phyloP scores from a whole-genome alignment of 1,140 invertebrate species.

The Probaryconus sp. region DNA sequence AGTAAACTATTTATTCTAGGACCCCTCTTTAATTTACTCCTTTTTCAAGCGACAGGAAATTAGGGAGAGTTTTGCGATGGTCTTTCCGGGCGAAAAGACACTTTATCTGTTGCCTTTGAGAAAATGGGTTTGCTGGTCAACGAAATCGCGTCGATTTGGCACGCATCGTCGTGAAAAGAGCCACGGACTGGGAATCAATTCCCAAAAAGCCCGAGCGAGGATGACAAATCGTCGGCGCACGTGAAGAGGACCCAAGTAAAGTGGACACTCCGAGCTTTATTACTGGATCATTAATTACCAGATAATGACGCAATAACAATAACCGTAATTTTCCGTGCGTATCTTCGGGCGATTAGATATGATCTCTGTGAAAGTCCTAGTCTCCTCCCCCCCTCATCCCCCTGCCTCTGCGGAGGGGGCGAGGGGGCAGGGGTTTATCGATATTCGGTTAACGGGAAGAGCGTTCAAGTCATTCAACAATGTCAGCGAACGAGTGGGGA shows the following conservation, averaged over 20 bases:
- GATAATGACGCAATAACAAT: conserved; percentile 59
- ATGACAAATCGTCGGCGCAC: conserved; percentile 53
- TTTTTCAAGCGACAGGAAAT: too few species aligned
- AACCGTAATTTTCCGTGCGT: conserved; percentile 49
- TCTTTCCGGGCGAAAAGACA: conserved; percentile 21
- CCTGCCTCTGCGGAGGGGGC: too few species aligned
- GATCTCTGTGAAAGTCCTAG: conserved; percentile 25
- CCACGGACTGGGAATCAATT: conserved; percentile 49
- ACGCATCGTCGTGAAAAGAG: conserved; percentile 50
- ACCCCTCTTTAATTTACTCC: too few species aligned
- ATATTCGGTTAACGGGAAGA: conserved; percentile 63
- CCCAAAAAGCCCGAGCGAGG: conserved; percentile 35
- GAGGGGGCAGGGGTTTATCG: too few species aligned
- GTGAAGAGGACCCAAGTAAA: conserved; percentile 44
- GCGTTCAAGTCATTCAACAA: conserved; percentile 75
- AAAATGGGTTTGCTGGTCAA: conserved; percentile 51
- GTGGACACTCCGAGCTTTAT: conserved; percentile 57
- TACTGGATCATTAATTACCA: conserved; percentile 54
- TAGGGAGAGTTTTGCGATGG: too few species aligned
- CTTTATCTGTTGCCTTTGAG: conserved; percentile 18
- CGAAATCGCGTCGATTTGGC: conserved; percentile 53
- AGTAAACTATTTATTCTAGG: too few species aligned
- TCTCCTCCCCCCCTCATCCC: too few species aligned
- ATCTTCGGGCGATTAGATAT: conserved; percentile 56
- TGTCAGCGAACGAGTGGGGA: conserved; percentile 69